Conservation (phyloP, 2,113 vertebrate species). For the Monarcha castaneiventris region DNA sequence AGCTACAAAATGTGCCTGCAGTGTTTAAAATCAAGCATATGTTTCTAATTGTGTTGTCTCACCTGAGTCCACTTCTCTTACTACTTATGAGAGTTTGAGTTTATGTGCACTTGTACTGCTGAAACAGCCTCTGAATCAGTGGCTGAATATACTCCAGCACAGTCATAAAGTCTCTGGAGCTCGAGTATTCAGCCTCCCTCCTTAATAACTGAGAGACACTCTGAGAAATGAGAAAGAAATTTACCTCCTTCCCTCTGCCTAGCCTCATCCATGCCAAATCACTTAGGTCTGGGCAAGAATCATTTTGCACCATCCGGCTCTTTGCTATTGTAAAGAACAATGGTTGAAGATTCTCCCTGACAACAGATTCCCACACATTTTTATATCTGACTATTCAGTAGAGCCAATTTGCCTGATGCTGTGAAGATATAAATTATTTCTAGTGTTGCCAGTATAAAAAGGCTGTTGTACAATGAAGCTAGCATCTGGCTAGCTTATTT, state of each 20-base stretch:
- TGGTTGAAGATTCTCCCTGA: background rate
- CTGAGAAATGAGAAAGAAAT: background rate
- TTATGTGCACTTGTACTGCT: background rate
- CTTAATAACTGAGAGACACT: background rate
- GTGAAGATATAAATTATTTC: background rate
- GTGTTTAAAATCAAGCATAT: constrained; percentile 37
- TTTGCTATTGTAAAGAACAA: background rate
- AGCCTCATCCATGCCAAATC: background rate
- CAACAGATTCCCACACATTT: background rate
- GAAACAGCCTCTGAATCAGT: background rate
- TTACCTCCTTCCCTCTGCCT: background rate
- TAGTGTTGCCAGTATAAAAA: background rate
- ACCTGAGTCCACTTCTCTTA: constrained; percentile 21
- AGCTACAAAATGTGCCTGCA: background rate
- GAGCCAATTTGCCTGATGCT: background rate
- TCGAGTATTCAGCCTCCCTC: background rate
- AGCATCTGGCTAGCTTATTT: background rate
- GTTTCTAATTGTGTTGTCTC: background rate
- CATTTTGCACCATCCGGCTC: background rate
- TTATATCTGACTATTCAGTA: background rate
- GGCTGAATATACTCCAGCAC: background rate
- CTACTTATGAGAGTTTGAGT: background rate
- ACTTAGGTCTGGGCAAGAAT: background rate
- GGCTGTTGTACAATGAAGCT: background rate
- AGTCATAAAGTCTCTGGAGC: background rate